These are phyloP conservation scores for Heliothis peltigera DNA, from an alignment of 2,888 invertebrate species.

Conservation along the genomic window DNA sequence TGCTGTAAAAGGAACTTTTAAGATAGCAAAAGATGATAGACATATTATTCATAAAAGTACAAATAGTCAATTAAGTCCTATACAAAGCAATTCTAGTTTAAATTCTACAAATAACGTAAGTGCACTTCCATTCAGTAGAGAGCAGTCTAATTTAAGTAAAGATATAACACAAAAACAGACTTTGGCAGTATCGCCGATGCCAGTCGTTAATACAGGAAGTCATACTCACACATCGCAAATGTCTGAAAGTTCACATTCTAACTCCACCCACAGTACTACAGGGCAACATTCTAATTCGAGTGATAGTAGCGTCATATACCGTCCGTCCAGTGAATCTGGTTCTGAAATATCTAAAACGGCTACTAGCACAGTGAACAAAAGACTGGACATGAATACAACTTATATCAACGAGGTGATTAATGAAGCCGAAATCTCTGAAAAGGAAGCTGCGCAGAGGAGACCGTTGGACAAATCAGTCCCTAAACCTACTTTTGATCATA, in stretches of 20 bases:
- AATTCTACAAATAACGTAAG: conserved; percentile 88
- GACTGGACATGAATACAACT: conserved; percentile 87
- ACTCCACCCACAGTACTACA: conserved; percentile 91
- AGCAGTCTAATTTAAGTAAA: conserved; percentile 88
- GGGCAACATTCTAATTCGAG: conserved; percentile 93
- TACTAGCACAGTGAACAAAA: conserved; percentile 84
- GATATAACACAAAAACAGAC: conserved; percentile 88
- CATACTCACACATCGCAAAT: conserved; percentile 86
- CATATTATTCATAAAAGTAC: conserved; percentile 88
- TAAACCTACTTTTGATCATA: conserved; percentile 78
- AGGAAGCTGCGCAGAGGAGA: conserved; percentile 83
- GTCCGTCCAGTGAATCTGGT: conserved; percentile 93
- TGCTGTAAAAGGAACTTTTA: conserved; percentile 96
- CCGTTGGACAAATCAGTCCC: conserved; percentile 71
- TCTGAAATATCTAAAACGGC: conserved; percentile 90
- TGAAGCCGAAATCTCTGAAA: conserved; percentile 88
- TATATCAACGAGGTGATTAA: conserved; percentile 88
- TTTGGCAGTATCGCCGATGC: conserved; percentile 94
- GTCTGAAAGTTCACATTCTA: conserved; percentile 92
- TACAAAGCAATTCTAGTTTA: conserved; percentile 90
- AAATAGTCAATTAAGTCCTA: conserved; percentile 89
- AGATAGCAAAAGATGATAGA: conserved; percentile 91
- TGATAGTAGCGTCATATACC: conserved; percentile 93
- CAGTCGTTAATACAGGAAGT: conserved; percentile 83
- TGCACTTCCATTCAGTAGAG: conserved; percentile 86